Evolutionary conservation across 2,888 invertebrate species (phyloP).

Genomic region (Harpagoxenus sublaevis): DNA sequence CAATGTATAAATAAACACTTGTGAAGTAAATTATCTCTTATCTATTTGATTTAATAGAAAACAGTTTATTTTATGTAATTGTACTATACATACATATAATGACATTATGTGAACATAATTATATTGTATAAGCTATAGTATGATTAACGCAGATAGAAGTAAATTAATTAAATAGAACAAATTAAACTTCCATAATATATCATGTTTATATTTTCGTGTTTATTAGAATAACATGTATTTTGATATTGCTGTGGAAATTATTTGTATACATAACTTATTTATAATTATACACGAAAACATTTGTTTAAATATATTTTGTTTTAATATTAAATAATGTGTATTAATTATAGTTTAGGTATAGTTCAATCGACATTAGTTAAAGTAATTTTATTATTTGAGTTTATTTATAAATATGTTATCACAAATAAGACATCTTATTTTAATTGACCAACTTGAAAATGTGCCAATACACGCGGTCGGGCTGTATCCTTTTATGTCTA

Average conservation of each 20-base stretch:
- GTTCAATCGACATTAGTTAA: neutral
- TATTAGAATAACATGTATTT: constrained; percentile 1
- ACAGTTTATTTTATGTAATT: neutral
- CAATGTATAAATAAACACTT: neutral
- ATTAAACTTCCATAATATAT: neutral
- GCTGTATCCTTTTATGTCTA: no score
- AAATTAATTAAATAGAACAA: constrained; percentile 11
- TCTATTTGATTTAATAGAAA: neutral
- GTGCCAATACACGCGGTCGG: no score
- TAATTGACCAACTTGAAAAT: neutral
- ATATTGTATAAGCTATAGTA: neutral
- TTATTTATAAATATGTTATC: neutral
- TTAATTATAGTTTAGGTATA: neutral
- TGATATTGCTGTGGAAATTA: neutral
- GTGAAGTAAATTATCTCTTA: neutral
- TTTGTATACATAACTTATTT: neutral
- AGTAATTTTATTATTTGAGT: neutral
- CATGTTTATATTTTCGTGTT: neutral
- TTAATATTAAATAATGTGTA: neutral
- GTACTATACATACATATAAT: neutral
- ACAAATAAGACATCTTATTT: neutral
- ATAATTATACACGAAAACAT: neutral
- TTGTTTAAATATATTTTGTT: neutral
- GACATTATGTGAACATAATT: neutral
- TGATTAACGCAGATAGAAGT: neutral